Evolutionary conservation across 2,113 vertebrate species (phyloP).

Genomic region (Phocoena phocoena): DNA sequence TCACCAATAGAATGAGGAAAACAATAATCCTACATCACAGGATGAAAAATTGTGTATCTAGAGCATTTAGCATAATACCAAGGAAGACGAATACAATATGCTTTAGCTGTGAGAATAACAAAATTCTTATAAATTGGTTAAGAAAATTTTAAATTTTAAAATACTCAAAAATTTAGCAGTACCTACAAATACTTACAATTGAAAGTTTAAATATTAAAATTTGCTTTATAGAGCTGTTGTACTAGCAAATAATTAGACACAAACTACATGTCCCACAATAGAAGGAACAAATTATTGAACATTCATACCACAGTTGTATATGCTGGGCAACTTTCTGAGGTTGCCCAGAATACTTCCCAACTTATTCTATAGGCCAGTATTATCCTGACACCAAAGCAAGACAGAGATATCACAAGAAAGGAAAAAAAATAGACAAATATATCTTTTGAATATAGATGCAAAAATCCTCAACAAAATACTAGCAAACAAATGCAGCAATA

Average conservation of each 20-base stretch:
- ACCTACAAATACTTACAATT: background rate
- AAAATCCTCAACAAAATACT: background rate
- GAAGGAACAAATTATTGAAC: background rate
- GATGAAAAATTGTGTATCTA: background rate
- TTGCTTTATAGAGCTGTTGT: background rate
- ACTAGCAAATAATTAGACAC: slow-evolving; percentile 6
- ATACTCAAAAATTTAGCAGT: background rate
- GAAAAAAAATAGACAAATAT: background rate
- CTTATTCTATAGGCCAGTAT: background rate
- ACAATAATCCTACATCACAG: background rate
- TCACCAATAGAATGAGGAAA: background rate
- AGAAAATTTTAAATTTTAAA: background rate
- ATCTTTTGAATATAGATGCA: background rate
- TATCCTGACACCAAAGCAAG: background rate
- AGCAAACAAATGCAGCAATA: background rate
- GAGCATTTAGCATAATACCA: background rate
- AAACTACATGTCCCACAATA: background rate
- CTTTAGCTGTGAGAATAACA: background rate
- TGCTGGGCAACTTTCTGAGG: too few species aligned
- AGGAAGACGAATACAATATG: background rate
- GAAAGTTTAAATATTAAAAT: background rate
- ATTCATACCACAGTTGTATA: background rate
- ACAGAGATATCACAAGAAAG: background rate
- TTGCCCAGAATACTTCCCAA: background rate
- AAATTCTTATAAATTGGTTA: background rate